These are phyloP conservation scores for Halcyon chelicuti DNA, from an alignment of 2,797 vertebrate genomes.

Conservation along the genomic window DNA sequence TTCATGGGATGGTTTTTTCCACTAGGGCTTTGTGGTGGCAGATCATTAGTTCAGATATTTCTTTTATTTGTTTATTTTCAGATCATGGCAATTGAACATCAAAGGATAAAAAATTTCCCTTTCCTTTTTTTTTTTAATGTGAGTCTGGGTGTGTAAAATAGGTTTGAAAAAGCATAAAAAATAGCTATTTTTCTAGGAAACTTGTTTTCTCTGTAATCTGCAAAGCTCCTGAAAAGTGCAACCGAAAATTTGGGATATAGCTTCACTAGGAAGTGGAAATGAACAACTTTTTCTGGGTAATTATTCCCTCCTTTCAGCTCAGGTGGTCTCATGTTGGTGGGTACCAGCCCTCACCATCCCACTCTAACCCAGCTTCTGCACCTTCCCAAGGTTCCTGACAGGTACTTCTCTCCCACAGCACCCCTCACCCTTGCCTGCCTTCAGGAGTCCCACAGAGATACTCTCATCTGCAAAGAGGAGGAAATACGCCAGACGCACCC, in stretches of 20 bases:
- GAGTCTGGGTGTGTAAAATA: not conserved
- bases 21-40: not conserved
- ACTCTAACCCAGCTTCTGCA: rapidly evolving
- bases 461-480: not conserved
- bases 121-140: not conserved
- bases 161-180: not conserved
- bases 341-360: not conserved
- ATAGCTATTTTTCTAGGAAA: not conserved
- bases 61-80: slow-evolving; percentile 18
- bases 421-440: not conserved
- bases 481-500: not conserved
- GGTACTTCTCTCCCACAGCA: not conserved
- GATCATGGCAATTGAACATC: not conserved
- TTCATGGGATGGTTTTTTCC: not conserved
- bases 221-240: not conserved
- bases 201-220: not conserved
- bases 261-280: not conserved
- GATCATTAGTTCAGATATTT: not conserved
- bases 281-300: not conserved
- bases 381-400: rapidly evolving
- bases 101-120: not conserved
- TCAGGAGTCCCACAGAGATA: not conserved
- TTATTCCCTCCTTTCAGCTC: not conserved
- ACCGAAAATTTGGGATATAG: not conserved
- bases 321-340: rapidly evolving